Conservation (phyloP, 2,797 vertebrate species). For the Prionace glauca region DNA sequence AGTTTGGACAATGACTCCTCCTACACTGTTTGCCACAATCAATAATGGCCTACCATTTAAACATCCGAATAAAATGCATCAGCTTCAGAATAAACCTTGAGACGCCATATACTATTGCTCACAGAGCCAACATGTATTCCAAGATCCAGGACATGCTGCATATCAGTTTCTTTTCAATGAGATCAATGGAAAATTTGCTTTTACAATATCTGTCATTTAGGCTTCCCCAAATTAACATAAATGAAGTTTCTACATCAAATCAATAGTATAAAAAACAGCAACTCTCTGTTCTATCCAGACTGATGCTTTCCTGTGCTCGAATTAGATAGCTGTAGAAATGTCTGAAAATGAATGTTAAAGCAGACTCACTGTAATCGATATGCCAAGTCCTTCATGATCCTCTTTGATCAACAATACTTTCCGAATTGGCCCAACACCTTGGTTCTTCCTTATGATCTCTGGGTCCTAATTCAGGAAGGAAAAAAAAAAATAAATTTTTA, state of each 20-base stretch:
- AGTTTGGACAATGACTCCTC: background rate
- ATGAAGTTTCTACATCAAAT: background rate
- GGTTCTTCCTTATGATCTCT: conserved; percentile 89
- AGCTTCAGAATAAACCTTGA: background rate
- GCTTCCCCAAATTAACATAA: background rate
- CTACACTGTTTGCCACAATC: background rate
- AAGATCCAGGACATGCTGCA: background rate
- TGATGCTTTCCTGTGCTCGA: background rate
- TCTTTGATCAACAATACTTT: conserved; percentile 91
- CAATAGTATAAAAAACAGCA: background rate
- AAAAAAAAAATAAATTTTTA: background rate
- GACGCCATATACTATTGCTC: background rate
- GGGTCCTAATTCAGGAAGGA: conserved; percentile 66
- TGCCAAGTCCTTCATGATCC: conserved; percentile 93
- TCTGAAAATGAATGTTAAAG: background rate
- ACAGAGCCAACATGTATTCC: background rate
- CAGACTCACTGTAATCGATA: conserved; percentile 88
- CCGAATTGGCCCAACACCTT: conserved; percentile 93
- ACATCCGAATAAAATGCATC: background rate
- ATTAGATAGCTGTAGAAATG: background rate
- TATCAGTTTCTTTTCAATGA: background rate
- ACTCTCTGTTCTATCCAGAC: background rate
- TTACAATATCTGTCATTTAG: background rate
- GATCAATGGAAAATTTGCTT: background rate
- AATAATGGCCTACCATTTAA: background rate